Percentiles rank a stretch among this genome's conserved stretches.
Conservation (phyloP, 2,888 invertebrate genomes). For the Strigamia maritima region DNA sequence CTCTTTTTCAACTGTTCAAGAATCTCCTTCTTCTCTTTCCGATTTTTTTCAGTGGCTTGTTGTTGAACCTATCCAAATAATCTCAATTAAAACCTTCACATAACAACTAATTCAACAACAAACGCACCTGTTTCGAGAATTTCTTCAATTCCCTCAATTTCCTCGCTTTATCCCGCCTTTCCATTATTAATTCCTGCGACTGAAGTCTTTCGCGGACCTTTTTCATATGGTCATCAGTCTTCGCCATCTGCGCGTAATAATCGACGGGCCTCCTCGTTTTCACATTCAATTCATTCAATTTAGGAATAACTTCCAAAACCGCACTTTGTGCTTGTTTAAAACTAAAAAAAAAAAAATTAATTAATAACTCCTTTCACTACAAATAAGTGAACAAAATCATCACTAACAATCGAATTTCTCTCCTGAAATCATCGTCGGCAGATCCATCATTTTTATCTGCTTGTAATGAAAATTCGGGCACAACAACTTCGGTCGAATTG, state of each 20-base stretch:
- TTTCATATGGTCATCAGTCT: slow-evolving; percentile 95
- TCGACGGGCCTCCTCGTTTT: slow-evolving; percentile 86
- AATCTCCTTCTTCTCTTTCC: slow-evolving; percentile 86
- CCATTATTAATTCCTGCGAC: slow-evolving; percentile 78
- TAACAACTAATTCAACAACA: background rate
- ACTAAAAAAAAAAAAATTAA: slow-evolving; percentile 46
- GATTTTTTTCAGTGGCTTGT: slow-evolving; percentile 77
- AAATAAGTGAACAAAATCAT: too few relatives aligned
- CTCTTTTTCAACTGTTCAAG: slow-evolving; percentile 90
- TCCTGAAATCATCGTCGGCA: slow-evolving; percentile 61
- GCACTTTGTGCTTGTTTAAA: slow-evolving; percentile 65
- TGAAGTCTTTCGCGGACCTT: slow-evolving; percentile 79
- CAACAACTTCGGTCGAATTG: slow-evolving; percentile 72
- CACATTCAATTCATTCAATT: slow-evolving; percentile 70
- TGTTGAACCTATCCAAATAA: slow-evolving; percentile 61
- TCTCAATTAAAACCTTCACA: background rate
- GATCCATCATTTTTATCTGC: slow-evolving; percentile 43
- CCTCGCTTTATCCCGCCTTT: slow-evolving; percentile 82
- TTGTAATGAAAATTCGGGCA: slow-evolving; percentile 69
- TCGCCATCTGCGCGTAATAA: slow-evolving; percentile 99
- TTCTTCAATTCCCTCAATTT: slow-evolving; percentile 87
- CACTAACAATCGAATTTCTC: slow-evolving; percentile 74
- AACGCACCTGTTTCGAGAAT: slow-evolving; percentile 72
- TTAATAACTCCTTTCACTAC: background rate
- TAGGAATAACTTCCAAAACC: slow-evolving; percentile 73